Evolutionary conservation across 2,797 vertebrate species (phyloP).

Genomic region (Lepilemur septentrionalis): DNA sequence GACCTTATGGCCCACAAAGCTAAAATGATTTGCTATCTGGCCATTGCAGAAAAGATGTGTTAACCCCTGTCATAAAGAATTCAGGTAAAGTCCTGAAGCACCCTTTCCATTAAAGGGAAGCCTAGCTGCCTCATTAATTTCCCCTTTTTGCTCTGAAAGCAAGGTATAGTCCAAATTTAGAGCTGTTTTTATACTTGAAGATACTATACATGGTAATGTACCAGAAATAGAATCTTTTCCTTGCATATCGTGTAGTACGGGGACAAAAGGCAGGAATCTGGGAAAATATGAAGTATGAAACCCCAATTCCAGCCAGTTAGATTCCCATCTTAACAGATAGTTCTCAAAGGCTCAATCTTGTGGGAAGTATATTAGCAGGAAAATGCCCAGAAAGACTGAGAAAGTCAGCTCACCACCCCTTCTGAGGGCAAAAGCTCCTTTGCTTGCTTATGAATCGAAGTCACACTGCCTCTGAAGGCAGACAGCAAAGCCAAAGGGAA

Average conservation of each 20-base stretch:
- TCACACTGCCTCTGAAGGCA: background rate
- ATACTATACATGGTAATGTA: background rate
- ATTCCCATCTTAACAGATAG: background rate
- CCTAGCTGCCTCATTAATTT: background rate
- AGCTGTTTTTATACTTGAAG: slow-evolving; percentile 36
- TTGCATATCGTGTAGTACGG: background rate
- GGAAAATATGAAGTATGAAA: slow-evolving; percentile 22
- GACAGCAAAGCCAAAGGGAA: slow-evolving; percentile 48
- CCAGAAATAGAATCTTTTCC: slow-evolving; percentile 35
- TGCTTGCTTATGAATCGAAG: slow-evolving; percentile 26
- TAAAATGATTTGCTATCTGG: background rate
- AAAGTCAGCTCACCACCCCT: background rate
- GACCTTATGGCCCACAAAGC: background rate
- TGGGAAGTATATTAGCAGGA: background rate
- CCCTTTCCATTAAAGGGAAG: slow-evolving; percentile 21
- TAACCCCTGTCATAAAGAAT: background rate
- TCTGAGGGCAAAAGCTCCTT: background rate
- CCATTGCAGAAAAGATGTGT: background rate
- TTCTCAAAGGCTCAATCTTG: slow-evolving; percentile 17
- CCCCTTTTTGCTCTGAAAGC: slow-evolving; percentile 35
- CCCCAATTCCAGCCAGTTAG: slow-evolving; percentile 26
- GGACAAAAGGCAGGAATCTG: background rate
- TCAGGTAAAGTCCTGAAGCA: background rate
- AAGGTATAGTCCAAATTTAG: slow-evolving; percentile 39
- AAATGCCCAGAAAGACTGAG: background rate